phyloP scores from a whole-genome alignment of 2,113 vertebrate genomes.

The Paracanthobrama guichenoti region DNA sequence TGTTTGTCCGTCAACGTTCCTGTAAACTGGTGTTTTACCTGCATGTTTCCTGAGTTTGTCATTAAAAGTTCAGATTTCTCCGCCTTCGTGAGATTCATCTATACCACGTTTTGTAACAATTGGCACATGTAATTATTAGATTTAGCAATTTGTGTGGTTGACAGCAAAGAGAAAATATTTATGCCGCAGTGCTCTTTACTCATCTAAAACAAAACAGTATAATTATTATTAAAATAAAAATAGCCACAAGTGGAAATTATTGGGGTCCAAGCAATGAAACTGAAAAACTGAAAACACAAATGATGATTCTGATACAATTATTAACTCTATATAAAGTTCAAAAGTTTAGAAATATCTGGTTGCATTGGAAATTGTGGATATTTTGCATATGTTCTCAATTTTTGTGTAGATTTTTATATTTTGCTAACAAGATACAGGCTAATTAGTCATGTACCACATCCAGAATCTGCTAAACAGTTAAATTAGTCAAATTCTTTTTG shows the following conservation, averaged over 20 bases:
- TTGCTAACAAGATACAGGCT: background rate
- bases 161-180: too few relatives aligned
- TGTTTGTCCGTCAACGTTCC: too few relatives aligned
- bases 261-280: background rate
- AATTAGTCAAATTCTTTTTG: background rate
- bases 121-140: too few relatives aligned
- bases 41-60: too few relatives aligned
- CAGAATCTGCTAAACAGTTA: background rate
- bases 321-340: too few relatives aligned
- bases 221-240: background rate
- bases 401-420: background rate
- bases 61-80: too few relatives aligned
- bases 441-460: background rate
- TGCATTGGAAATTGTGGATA: background rate
- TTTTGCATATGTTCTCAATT: background rate
- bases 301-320: background rate
- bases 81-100: too few relatives aligned
- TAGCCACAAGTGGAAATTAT: background rate
- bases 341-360: background rate
- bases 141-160: background rate
- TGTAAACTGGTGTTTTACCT: too few relatives aligned
- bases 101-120: too few relatives aligned
- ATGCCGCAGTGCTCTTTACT: background rate
- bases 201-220: background rate
- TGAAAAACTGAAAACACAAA: background rate